Base-by-base conservation (phyloP, 2,113 vertebrate genomes). In the Lipophrys pholis region DNA sequence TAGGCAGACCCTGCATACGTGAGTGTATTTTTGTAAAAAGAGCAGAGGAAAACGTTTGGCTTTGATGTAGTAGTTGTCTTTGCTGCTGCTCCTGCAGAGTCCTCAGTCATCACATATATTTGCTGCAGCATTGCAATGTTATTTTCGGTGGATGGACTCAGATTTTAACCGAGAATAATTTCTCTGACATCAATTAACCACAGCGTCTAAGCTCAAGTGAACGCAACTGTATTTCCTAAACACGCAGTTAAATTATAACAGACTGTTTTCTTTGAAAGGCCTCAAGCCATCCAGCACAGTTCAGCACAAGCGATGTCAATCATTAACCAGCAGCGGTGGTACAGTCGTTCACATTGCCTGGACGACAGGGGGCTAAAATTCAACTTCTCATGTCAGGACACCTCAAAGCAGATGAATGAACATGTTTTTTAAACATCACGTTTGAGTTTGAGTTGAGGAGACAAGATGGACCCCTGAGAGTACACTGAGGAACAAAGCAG, bases 361-460 rank as follows among this genome's bases (percentile, higher is more conserved):
- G 21, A 30, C 21, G 2, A 30, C 21, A 30, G 21, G 21, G 5
- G 9, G 10, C 21, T 49, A 67, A 7, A 67, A 41, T 50, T 35
- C 48, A 42, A 60, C 17, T 35, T 46, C 43, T 45, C 45, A 38
- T 66, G 6, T 54, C 6, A 49, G 49, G 21, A 63, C 39, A 42
- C 11, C n/a, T 49, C 45, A 57, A 61, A 51, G 12, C 6, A 67
- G 14, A 53, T 30, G 6, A 21, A 59, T 53, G 39, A 62, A 35
- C 46, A 53, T 56, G 21, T 58, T 38, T 48, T 73, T 72, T 72
- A 86, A 85, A 41, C 42, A 50, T 40, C 45, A 39, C 8, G 17
- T 17, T 40, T 80, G 84, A 87, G 73, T 63, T 58, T 87, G 67
- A 90, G 77, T 14, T 35, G 16, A 55, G 62, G 65, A 72, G 89